These are phyloP conservation scores for Mechanitis mazaeus DNA, from an alignment of 2,888 invertebrate genomes.

Conservation along the genomic window DNA sequence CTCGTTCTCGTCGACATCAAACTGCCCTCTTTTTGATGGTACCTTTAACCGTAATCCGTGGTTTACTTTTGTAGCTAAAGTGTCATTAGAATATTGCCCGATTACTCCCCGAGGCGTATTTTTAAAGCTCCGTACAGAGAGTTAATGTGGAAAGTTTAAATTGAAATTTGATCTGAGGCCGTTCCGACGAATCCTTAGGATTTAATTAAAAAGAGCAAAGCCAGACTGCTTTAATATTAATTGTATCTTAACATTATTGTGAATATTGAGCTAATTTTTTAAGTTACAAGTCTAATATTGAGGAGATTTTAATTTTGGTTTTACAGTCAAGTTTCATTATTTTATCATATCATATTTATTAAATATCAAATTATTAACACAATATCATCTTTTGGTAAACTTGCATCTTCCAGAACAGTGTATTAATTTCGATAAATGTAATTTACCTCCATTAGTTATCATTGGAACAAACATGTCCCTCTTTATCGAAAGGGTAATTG, in stretches of 20 bases:
- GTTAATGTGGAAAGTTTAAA: slow-evolving; percentile 65
- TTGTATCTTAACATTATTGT: slow-evolving; percentile 10
- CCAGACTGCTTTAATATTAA: slow-evolving; percentile 18
- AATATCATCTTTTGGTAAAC: no score
- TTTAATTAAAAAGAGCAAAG: slow-evolving; percentile 32
- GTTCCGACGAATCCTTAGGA: slow-evolving; percentile 29
- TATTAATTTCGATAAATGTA: not conserved
- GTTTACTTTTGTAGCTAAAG: slow-evolving; percentile 34
- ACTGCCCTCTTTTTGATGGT: not conserved
- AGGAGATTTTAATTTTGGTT: no score
- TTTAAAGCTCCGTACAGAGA: slow-evolving; percentile 51
- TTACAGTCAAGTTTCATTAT: no score
- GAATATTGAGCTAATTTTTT: slow-evolving; percentile 6
- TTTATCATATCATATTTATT: no score
- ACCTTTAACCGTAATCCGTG: slow-evolving; percentile 30
- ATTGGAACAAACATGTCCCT: not conserved
- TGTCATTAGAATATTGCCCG: slow-evolving; percentile 38
- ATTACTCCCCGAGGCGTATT: slow-evolving; percentile 56
- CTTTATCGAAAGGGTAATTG: slow-evolving; percentile 5
- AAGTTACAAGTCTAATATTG: no score
- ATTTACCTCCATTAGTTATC: not conserved
- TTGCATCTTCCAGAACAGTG: no score
- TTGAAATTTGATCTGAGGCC: slow-evolving; percentile 64
- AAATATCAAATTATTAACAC: no score
- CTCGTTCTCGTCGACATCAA: not conserved